Conservation (phyloP, 2,888 invertebrate genomes). For the Apotomis betuletana region DNA sequence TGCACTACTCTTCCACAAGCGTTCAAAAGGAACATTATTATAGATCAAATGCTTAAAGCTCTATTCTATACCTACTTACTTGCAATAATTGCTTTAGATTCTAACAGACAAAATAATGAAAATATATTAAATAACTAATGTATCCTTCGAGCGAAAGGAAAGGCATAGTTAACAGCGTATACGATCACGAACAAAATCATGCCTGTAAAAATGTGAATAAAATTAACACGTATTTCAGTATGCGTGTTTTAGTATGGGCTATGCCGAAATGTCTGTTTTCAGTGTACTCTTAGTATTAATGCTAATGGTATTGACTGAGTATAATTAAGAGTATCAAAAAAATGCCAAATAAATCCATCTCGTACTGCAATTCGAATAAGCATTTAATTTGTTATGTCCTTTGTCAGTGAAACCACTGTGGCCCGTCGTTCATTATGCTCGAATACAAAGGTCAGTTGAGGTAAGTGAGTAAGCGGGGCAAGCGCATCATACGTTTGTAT, state of each 20-base stretch:
- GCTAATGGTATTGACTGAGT: conserved; percentile 76
- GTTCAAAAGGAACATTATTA: conserved; percentile 53
- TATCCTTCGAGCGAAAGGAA: conserved; percentile 6
- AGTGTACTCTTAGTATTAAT: conserved; percentile 64
- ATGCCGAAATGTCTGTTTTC: conserved; percentile 48
- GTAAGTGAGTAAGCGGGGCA: too few species aligned
- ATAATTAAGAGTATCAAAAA: conserved; percentile 70
- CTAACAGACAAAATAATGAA: conserved; percentile 42
- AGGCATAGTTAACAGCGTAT: conserved; percentile 43
- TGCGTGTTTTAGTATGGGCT: conserved; percentile 36
- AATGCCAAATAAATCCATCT: conserved; percentile 54
- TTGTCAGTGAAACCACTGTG: conserved; percentile 14
- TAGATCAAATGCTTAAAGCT: conserved; percentile 52
- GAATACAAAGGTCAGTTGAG: too few species aligned
- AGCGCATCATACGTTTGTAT: too few species aligned
- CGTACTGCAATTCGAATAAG: conserved; percentile 71
- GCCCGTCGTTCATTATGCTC: neutral
- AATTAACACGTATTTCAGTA: conserved; percentile 36
- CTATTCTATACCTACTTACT: conserved; percentile 38
- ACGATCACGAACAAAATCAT: conserved; percentile 45
- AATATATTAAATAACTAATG: conserved; percentile 24
- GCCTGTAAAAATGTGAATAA: conserved; percentile 40
- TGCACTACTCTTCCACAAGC: conserved; percentile 52
- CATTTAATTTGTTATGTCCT: conserved; percentile 69
- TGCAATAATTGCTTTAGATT: conserved; percentile 27